These are phyloP conservation scores for Spodoptera litura DNA, from an alignment of 1,140 invertebrate species.

Conservation along the genomic window DNA sequence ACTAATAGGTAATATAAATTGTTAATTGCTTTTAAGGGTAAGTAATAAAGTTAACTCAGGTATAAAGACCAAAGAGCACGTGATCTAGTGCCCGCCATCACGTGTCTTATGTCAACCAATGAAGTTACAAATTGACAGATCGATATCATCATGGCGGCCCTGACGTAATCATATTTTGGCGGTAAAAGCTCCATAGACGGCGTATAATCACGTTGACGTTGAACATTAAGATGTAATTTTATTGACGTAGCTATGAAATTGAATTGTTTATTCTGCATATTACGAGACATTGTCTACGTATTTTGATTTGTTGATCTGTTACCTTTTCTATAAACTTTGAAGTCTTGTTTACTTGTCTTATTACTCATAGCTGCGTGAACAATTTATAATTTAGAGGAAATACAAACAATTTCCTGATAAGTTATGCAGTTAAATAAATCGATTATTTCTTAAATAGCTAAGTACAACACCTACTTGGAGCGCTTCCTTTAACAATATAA, in stretches of 20 bases:
- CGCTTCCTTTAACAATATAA: no score
- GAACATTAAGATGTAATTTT: slow-evolving; percentile 2
- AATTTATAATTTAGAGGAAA: no score
- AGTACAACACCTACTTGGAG: no score
- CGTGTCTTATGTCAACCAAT: not conserved
- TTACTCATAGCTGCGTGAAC: no score
- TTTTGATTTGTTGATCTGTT: not conserved
- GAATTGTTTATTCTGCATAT: not conserved
- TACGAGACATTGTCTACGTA: not conserved
- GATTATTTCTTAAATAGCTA: no score
- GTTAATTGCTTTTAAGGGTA: no score
- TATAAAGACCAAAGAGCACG: no score
- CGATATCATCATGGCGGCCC: not conserved
- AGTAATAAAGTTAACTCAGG: no score
- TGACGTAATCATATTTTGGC: slow-evolving; percentile 34
- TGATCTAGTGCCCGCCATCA: not conserved
- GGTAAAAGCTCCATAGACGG: not conserved
- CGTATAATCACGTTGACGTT: not conserved
- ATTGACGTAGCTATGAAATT: not conserved
- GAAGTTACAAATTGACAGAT: not conserved
- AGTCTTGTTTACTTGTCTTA: not conserved
- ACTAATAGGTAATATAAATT: no score
- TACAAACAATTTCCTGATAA: no score
- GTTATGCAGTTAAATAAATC: no score
- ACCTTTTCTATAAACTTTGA: not conserved